Conservation (phyloP, 2,797 vertebrate species). For the Corythornis leucogaster region DNA sequence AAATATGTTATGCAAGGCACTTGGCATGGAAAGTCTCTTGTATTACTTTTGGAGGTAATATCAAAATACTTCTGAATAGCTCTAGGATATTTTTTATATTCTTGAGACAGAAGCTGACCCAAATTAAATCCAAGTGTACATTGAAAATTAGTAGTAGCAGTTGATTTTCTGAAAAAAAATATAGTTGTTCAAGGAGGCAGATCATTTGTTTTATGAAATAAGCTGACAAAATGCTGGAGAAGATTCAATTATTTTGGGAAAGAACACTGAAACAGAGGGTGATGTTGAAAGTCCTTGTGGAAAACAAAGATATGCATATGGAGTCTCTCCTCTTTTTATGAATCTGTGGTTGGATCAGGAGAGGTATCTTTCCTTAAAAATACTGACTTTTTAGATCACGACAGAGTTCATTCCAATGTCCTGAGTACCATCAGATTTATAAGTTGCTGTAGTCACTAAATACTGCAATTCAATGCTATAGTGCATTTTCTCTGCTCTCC, state of each 20-base stretch:
- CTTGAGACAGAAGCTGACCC: neutral
- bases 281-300: neutral
- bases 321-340: neutral
- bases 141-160: neutral
- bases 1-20: neutral
- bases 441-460: neutral
- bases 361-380: neutral
- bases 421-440: neutral
- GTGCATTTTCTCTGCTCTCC: neutral
- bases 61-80: neutral
- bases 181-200: neutral
- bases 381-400: neutral
- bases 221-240: neutral
- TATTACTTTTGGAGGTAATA: neutral
- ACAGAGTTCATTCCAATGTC: neutral
- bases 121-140: neutral
- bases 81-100: neutral
- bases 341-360: neutral
- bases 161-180: neutral
- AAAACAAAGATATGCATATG: neutral
- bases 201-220: neutral
- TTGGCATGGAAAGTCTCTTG: too few relatives aligned
- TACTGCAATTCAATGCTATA: neutral
- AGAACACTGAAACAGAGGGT: neutral
- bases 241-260: neutral